Evolutionary conservation across 2,113 vertebrate genomes (phyloP).

Genomic region (Addax nasomaculatus): DNA sequence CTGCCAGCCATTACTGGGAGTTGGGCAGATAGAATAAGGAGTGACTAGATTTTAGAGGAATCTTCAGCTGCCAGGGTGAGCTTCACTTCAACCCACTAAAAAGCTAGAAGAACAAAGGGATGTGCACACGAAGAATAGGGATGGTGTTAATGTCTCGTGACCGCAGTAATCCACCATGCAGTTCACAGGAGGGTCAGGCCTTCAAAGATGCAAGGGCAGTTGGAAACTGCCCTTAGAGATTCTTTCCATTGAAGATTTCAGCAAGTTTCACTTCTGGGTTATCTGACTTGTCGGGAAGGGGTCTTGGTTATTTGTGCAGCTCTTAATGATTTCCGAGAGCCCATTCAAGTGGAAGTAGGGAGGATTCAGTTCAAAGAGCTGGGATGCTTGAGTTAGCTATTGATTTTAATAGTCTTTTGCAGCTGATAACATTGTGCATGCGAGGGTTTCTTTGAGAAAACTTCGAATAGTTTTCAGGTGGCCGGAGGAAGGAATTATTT

Average conservation of each 20-base stretch:
- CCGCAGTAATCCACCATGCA: background rate
- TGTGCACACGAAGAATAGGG: background rate
- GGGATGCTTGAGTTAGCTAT: background rate
- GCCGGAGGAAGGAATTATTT: background rate
- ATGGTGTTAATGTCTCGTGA: background rate
- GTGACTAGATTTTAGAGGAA: background rate
- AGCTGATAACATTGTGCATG: background rate
- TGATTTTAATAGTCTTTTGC: background rate
- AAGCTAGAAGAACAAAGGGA: background rate
- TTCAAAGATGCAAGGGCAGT: background rate
- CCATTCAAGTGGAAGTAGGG: background rate
- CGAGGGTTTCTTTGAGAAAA: background rate
- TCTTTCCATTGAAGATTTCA: background rate
- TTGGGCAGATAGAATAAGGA: background rate
- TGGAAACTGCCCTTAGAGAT: background rate
- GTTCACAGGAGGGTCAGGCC: background rate
- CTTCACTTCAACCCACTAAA: background rate
- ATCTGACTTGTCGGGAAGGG: background rate
- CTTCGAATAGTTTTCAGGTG: background rate
- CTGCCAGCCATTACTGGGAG: background rate
- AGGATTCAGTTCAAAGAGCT: slow-evolving; percentile 11
- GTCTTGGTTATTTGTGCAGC: background rate
- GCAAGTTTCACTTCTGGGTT: background rate
- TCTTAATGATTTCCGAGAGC: slow-evolving; percentile 24
- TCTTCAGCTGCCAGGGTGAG: background rate